Evolutionary conservation across 2,888 invertebrate species (phyloP).

Genomic region (Melanargia galathea): DNA sequence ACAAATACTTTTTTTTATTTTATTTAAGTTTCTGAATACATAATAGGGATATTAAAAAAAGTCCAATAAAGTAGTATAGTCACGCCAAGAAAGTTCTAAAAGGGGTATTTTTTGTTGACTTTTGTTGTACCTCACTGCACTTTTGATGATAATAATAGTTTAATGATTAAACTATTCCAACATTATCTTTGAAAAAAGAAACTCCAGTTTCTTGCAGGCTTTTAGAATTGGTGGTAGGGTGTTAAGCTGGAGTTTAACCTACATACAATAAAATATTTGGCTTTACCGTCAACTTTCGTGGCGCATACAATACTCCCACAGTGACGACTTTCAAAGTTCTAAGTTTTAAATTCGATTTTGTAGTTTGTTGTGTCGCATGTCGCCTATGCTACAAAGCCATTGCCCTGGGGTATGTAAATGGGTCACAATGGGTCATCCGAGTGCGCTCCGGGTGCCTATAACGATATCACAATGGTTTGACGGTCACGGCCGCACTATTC

Average conservation of each 20-base stretch:
- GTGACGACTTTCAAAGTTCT: not conserved
- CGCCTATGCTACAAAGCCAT: not conserved
- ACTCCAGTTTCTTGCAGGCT: no score
- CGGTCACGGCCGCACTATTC: conserved; percentile 47
- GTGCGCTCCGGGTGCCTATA: conserved; percentile 52
- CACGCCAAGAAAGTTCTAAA: conserved; percentile 25
- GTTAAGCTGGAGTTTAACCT: no score
- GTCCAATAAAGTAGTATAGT: conserved; percentile 40
- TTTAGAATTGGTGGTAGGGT: no score
- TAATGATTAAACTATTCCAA: no score
- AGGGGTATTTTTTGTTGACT: not conserved
- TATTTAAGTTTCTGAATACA: conserved; percentile 8
- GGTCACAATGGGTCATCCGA: conserved; percentile 37
- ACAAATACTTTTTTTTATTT: no score
- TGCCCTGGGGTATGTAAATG: not conserved
- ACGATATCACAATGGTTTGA: conserved; percentile 59
- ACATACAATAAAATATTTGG: not conserved
- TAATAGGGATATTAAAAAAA: conserved; percentile 14
- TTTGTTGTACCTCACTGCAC: not conserved
- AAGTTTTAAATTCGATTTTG: not conserved
- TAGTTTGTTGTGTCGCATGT: not conserved
- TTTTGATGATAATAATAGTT: not conserved
- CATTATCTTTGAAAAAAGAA: no score
- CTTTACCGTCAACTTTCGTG: not conserved
- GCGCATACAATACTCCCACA: not conserved